These are phyloP conservation scores for Archips xylosteana DNA, from an alignment of 2,888 invertebrate genomes.

Conservation along the genomic window DNA sequence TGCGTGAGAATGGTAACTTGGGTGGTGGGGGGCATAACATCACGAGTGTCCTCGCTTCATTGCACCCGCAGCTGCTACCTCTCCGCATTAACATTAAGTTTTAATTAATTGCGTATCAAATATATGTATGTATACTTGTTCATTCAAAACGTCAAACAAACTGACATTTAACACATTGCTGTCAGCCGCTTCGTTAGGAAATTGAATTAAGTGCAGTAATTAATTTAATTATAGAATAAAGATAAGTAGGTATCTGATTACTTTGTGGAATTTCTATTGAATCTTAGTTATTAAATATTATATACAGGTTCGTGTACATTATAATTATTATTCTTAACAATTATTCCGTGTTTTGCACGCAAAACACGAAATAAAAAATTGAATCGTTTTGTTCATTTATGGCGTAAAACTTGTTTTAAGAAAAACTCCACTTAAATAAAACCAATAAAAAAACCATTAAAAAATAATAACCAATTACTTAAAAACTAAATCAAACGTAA, in stretches of 20 bases:
- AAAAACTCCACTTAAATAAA: too few relatives aligned
- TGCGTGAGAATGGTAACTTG: constrained; percentile 72
- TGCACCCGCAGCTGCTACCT: constrained; percentile 73
- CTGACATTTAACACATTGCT: constrained; percentile 39
- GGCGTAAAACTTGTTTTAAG: too few relatives aligned
- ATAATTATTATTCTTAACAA: neutral
- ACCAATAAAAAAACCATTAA: too few relatives aligned
- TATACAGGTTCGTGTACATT: neutral
- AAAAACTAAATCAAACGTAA: too few relatives aligned
- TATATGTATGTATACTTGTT: constrained; percentile 52
- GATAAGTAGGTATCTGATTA: neutral
- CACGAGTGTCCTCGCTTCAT: constrained; percentile 58
- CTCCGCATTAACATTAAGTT: constrained; percentile 69
- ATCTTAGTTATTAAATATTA: neutral
- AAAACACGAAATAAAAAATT: too few relatives aligned
- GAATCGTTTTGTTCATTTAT: too few relatives aligned
- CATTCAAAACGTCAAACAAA: neutral
- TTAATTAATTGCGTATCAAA: constrained; percentile 75
- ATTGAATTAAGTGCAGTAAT: too few relatives aligned
- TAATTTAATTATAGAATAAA: neutral
- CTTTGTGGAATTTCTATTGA: neutral
- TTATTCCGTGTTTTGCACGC: too few relatives aligned
- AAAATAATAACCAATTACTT: too few relatives aligned
- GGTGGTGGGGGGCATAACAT: constrained; percentile 76
- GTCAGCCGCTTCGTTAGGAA: constrained; percentile 19